phyloP scores from a whole-genome alignment of 2,113 vertebrate species.

The Indri indri region DNA sequence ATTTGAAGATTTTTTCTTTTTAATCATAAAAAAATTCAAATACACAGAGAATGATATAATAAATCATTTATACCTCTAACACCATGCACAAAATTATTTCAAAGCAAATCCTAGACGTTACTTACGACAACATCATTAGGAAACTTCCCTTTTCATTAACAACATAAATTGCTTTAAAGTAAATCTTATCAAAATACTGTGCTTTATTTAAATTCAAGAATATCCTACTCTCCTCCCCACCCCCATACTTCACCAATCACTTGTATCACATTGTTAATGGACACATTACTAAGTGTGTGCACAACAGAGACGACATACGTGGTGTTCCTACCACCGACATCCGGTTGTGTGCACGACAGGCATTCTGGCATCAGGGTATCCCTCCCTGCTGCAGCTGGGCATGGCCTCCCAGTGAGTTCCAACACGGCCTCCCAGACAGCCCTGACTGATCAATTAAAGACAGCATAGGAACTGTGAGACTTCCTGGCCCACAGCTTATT shows the following conservation, averaged over 20 bases:
- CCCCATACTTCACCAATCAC: neutral
- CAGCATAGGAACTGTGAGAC: neutral
- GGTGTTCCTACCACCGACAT: neutral
- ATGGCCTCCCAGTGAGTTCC: neutral
- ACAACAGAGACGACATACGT: neutral
- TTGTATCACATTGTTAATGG: neutral
- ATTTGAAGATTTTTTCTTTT: neutral
- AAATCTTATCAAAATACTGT: neutral
- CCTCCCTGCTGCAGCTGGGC: neutral
- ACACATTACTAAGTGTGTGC: neutral
- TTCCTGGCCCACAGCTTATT: neutral
- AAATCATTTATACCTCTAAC: neutral
- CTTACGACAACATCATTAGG: neutral
- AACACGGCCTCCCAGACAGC: neutral
- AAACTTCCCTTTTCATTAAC: neutral
- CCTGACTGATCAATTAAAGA: neutral
- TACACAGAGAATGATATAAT: neutral
- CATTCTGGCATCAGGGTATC: no score
- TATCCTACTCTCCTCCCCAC: neutral
- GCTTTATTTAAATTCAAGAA: neutral
- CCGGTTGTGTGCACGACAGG: accelerated
- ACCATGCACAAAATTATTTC: neutral
- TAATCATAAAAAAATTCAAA: neutral
- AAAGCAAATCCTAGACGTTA: neutral
- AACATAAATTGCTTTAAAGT: neutral